Base-by-base conservation (phyloP, 1,140 invertebrate species). In the Brachionus calyciflorus region DNA sequence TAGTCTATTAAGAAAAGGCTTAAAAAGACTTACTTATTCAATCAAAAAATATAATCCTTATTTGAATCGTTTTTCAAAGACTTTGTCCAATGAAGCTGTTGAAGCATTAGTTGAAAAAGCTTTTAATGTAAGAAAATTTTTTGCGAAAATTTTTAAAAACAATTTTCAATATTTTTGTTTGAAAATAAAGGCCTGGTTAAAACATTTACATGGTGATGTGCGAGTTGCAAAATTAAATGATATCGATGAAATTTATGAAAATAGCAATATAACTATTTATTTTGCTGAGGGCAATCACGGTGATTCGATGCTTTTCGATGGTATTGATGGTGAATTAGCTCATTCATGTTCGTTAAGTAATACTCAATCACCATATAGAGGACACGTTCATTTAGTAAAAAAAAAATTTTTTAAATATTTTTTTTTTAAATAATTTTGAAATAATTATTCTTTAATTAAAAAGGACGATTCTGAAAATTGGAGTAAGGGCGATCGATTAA, bases 171-270 rank as follows among this genome's bases (percentile, higher is more conserved):
- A 55, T 28, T 55, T 14, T 30, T 55, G 28, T 14, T 14, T 21
- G n/a, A n/a, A n/a, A n/a, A n/a, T 53, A 21, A 6, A 63, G 57
- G 33, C 33, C 24, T 73, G 69, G 69, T 33, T 73, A 17, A 55
- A 73, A 73, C 69, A 73, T 55, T 41, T 73, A 73, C 19, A 73
- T 51, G 69, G 69, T 49, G 69, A 73, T 53, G 69, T 73, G 19
- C 24, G 69, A 37, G 51, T 73, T 19, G 28, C 14, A 51, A 30
- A 51, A 51, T 73, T 73, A 55, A 41, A 49, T 21, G 69, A 73
- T 3, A 24, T 40, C 24, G 46, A 73, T 21, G 69, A 73, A 33
- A 37, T 51, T 12, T 73, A 73, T 40, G 69, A 73, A 21, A 73
- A 73, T 26, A 73, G 69, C n/a, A 73, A 73, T 51, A 73, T 73